A percentile compares a stretch with the other conserved stretches of the same genome.
These are phyloP conservation scores for Sebastes steindachneri DNA, from an alignment of 2,797 vertebrate species.

Conservation along the genomic window DNA sequence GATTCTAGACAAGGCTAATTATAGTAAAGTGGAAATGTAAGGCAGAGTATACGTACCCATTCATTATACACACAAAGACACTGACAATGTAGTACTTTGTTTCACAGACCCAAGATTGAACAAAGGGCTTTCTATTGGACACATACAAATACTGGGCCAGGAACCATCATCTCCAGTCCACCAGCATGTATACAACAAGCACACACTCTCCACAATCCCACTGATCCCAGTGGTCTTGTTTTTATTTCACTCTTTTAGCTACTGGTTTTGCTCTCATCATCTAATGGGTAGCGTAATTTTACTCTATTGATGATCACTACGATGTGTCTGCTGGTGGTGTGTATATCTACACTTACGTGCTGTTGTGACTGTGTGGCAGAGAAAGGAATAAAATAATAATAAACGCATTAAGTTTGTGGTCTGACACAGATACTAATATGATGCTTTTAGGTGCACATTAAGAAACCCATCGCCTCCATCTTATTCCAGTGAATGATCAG, in stretches of 20 bases:
- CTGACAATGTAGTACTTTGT: slow-evolving; percentile 70
- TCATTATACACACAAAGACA: slow-evolving; percentile 42
- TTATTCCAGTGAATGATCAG: not conserved
- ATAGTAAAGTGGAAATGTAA: slow-evolving; percentile 32
- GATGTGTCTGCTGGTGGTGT: not conserved
- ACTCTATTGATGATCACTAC: not conserved
- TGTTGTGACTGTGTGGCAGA: not conserved
- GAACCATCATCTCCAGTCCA: slow-evolving; percentile 71
- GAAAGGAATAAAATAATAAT: not conserved
- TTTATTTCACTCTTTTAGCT: not conserved
- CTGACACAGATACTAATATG: not conserved
- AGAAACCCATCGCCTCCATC: not conserved
- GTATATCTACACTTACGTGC: not conserved
- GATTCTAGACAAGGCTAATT: slow-evolving; percentile 19
- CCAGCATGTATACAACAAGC: slow-evolving; percentile 23
- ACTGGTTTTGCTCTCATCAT: not conserved
- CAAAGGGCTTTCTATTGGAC: slow-evolving; percentile 66
- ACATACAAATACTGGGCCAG: slow-evolving; percentile 53
- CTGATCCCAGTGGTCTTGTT: not conserved
- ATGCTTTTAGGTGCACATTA: not conserved
- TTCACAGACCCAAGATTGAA: slow-evolving; percentile 41
- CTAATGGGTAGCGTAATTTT: not conserved
- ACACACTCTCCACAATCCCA: slow-evolving; percentile 3
- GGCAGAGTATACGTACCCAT: slow-evolving; percentile 19
- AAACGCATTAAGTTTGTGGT: not conserved